Evolutionary conservation across 2,888 invertebrate species (phyloP).

Genomic region (Heteromurus nitidus): DNA sequence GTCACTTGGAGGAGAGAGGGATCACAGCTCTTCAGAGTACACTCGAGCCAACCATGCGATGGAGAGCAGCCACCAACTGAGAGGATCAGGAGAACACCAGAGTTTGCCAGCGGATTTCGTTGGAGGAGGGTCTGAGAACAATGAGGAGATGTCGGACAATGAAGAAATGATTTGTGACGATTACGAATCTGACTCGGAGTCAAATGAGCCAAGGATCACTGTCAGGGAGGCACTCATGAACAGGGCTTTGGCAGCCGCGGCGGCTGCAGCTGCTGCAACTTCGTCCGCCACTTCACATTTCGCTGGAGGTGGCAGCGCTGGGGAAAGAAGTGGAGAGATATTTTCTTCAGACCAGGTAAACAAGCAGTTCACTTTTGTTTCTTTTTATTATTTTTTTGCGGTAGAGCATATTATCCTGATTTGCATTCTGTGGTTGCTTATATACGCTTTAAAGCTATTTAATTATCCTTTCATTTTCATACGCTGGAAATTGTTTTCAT

Average conservation of each 20-base stretch:
- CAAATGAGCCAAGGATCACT: constrained; percentile 67
- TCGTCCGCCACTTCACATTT: constrained; percentile 46
- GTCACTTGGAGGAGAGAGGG: constrained; percentile 21
- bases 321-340: constrained; percentile 29
- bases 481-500: background rate
- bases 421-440: too few species aligned
- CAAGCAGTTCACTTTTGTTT: too few species aligned
- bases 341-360: constrained; percentile 56
- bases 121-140: constrained; percentile 44
- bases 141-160: constrained; percentile 67
- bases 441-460: too few species aligned
- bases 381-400: too few species aligned
- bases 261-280: constrained; percentile 47
- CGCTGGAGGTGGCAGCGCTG: background rate
- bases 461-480: too few species aligned
- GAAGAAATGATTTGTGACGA: constrained; percentile 68
- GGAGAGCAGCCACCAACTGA: constrained; percentile 4
- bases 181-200: constrained; percentile 68
- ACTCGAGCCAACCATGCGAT: constrained; percentile 14
- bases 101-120: constrained; percentile 28
- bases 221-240: constrained; percentile 69
- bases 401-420: too few species aligned
- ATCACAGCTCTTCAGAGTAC: constrained; percentile 35
- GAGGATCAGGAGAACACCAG: background rate
- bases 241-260: constrained; percentile 67